Conservation (phyloP, 2,113 vertebrate species). For the Centropristis striata region DNA sequence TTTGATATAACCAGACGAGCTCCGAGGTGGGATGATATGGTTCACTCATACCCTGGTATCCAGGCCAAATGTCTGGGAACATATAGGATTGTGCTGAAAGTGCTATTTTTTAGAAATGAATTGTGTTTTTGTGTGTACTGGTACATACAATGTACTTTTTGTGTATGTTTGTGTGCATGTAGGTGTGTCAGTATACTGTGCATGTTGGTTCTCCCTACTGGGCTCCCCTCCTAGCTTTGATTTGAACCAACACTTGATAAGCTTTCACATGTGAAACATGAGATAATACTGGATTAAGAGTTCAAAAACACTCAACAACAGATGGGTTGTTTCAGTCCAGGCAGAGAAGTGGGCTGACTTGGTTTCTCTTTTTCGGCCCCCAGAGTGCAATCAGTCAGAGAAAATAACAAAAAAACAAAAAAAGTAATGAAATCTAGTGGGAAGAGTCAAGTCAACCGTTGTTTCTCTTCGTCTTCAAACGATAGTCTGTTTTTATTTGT, state of each 20-base stretch:
- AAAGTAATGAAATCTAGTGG: slow-evolving; percentile 30
- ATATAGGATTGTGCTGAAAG: slow-evolving; percentile 77
- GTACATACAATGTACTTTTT: slow-evolving; percentile 10
- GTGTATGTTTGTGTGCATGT: slow-evolving; percentile 21
- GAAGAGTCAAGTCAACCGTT: slow-evolving; percentile 82
- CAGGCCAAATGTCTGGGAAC: slow-evolving; percentile 53
- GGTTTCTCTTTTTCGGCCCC: slow-evolving; percentile 36
- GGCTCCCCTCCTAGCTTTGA: slow-evolving; percentile 43
- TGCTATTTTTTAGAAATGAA: slow-evolving; percentile 64
- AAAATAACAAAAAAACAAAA: background rate
- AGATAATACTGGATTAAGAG: slow-evolving; percentile 80
- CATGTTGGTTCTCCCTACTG: slow-evolving; percentile 42
- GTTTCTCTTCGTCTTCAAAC: slow-evolving; percentile 72
- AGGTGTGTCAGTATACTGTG: slow-evolving; percentile 45
- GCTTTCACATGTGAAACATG: slow-evolving; percentile 53
- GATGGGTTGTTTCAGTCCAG: slow-evolving; percentile 66
- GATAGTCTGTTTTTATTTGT: slow-evolving; percentile 71
- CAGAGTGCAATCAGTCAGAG: slow-evolving; percentile 74
- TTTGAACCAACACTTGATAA: slow-evolving; percentile 56
- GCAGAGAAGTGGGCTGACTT: slow-evolving; percentile 47
- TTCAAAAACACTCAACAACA: slow-evolving; percentile 52
- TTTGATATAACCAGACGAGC: slow-evolving; percentile 24
- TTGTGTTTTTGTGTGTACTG: slow-evolving; percentile 26
- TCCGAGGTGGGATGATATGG: slow-evolving; percentile 31
- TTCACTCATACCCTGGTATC: slow-evolving; percentile 63